Base-by-base conservation (phyloP, 2,888 invertebrate genomes). In the Nymphalis urticae region DNA sequence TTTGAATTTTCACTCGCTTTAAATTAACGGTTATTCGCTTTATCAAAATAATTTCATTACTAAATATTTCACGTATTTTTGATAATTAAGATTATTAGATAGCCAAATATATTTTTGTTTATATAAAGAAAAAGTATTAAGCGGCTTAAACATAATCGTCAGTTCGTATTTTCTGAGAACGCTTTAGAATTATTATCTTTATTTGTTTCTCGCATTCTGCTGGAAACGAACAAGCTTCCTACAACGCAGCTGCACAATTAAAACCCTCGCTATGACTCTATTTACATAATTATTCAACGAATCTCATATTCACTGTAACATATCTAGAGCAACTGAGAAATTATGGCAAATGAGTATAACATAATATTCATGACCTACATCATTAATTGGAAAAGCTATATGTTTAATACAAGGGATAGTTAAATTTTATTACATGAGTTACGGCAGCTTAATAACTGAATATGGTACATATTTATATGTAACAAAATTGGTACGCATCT, bases 191-290 rank as follows among this genome's bases (percentile, higher is more conserved):
- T 66, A 65, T 68, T 66, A 65, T 68, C 68, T 60, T 68, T 68
- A 64, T 68, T 71, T 71, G 65, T 68, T 71, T 71, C 19, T 65
- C 68, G 62, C 53, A 56, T 65, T 65, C 48, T 56, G 58, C 50
- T 64, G 64, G 64, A 71, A 71, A 60, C 65, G 64, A 54, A 65
- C 68, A 64, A 68, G 59, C 62, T 68, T 68, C 68, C 65, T 68
- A 65, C 68, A 62, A 63, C 65, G 51, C 71, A 71, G 71, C 71
- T 71, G 68, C 65, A 65, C 68, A 68, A 71, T 68, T 68, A 68
- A 70, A 68, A 68, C 68, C 50, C 53, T 63, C 65, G 65, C 68
- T 68, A 62, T 68, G 71, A 68, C 65, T 68, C 56, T 68, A 71
- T 71, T 71, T 71, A 68, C 66, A 68, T 66, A 63, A 62, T 68